Conservation (phyloP, 2,797 vertebrate genomes). For the Antennarius maculatus region DNA sequence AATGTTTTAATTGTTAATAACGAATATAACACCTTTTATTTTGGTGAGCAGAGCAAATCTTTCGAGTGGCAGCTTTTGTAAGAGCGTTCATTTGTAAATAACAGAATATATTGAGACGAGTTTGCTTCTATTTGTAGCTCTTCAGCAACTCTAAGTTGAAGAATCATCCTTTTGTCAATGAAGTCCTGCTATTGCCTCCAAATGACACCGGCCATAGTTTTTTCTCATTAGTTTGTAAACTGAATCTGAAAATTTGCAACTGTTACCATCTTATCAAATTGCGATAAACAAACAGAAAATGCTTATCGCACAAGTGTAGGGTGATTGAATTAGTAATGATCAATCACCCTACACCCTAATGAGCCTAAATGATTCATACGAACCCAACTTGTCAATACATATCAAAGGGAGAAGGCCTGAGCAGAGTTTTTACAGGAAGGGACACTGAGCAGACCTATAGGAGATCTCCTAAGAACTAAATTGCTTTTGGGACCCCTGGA, state of each 20-base stretch:
- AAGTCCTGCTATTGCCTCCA: background rate
- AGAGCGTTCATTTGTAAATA: background rate
- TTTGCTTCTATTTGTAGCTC: background rate
- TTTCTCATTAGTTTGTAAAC: no score
- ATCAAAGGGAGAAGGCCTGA: slow-evolving; percentile 34
- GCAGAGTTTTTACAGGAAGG: slow-evolving; percentile 50
- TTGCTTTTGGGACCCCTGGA: slow-evolving; percentile 67
- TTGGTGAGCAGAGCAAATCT: slow-evolving; percentile 9
- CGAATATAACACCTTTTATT: slow-evolving; percentile 52
- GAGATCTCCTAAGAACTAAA: slow-evolving; percentile 54
- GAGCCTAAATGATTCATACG: slow-evolving; percentile 50
- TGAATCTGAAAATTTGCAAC: no score
- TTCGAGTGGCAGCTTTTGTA: slow-evolving; percentile 5
- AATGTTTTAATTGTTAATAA: slow-evolving; percentile 76
- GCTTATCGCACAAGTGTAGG: background rate
- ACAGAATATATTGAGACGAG: background rate
- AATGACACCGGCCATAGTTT: background rate
- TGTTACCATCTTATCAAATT: no score
- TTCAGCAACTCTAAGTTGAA: slow-evolving; percentile 3
- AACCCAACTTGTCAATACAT: slow-evolving; percentile 54
- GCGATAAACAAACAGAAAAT: no score
- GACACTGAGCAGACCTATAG: slow-evolving; percentile 43
- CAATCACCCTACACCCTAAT: no score
- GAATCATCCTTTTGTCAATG: background rate
- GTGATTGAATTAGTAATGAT: background rate